Evolutionary conservation across 2,113 vertebrate species (phyloP).

Genomic region (Propithecus coquereli): DNA sequence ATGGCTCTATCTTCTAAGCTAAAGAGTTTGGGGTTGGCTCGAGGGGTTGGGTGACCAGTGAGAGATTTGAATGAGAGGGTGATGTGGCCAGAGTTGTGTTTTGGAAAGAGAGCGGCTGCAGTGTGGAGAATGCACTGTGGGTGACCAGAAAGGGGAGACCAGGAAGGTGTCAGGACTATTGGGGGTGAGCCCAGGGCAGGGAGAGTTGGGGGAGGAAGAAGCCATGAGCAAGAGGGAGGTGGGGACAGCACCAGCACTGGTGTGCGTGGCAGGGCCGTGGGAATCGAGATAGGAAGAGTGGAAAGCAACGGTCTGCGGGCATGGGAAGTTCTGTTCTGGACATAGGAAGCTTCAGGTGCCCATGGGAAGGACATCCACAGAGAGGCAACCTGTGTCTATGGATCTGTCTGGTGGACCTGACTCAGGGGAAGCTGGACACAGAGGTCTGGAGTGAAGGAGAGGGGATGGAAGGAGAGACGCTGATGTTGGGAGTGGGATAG

Average conservation of each 20-base stretch:
- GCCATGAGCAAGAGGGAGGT: too few species aligned
- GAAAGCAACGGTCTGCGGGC: too few species aligned
- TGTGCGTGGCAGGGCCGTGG: fast-evolving
- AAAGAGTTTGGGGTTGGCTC: neutral
- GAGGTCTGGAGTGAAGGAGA: neutral
- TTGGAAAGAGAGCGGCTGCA: neutral
- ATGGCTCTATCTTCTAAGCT: neutral
- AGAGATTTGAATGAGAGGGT: neutral
- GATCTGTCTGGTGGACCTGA: neutral
- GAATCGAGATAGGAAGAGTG: neutral
- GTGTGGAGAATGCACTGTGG: neutral
- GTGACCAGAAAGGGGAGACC: neutral
- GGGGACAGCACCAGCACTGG: neutral
- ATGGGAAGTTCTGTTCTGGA: neutral
- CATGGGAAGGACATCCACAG: neutral
- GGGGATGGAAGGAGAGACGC: neutral
- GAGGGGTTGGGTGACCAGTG: neutral
- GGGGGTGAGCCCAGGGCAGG: neutral
- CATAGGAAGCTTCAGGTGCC: neutral
- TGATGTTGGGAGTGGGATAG: neutral
- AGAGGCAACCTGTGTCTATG: neutral
- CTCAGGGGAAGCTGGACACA: neutral
- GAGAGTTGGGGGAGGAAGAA: neutral
- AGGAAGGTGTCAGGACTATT: neutral
- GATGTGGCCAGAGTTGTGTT: neutral